Percentiles rank a stretch among this genome's conserved stretches.
Evolutionary conservation across 2,888 invertebrate species (phyloP).

Genomic region (Lucinisca nassula): DNA sequence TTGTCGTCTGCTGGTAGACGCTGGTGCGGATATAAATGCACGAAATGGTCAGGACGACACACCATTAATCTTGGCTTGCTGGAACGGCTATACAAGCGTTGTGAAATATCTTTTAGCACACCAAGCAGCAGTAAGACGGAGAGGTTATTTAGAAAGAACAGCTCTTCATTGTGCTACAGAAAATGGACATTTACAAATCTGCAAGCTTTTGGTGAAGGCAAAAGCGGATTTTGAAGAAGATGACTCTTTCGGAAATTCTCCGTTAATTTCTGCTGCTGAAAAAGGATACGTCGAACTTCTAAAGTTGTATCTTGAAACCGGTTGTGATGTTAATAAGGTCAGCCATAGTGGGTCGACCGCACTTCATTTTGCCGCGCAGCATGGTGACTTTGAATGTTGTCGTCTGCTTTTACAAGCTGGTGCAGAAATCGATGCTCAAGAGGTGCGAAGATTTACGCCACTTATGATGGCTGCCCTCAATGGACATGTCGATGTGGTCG

Average conservation of each 20-base stretch:
- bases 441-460: slow-evolving; percentile 85
- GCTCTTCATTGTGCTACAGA: slow-evolving; percentile 84
- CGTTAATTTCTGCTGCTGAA: slow-evolving; percentile 83
- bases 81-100: slow-evolving; percentile 80
- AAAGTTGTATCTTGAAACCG: slow-evolving; percentile 75
- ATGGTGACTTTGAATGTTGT: slow-evolving; percentile 81
- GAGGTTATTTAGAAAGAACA: slow-evolving; percentile 83
- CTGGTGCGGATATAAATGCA: slow-evolving; percentile 79
- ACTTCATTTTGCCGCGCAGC: slow-evolving; percentile 82
- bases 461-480: slow-evolving; percentile 86
- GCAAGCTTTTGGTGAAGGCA: slow-evolving; percentile 78
- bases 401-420: slow-evolving; percentile 79
- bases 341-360: slow-evolving; percentile 84
- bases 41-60: slow-evolving; percentile 82
- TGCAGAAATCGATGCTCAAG: slow-evolving; percentile 85
- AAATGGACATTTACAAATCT: slow-evolving; percentile 81
- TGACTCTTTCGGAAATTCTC: slow-evolving; percentile 83
- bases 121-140: slow-evolving; percentile 79
- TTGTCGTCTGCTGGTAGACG: slow-evolving; percentile 77
- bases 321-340: slow-evolving; percentile 82
- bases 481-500: slow-evolving; percentile 81
- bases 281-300: slow-evolving; percentile 83
- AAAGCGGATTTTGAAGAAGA: slow-evolving; percentile 83
- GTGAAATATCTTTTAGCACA: slow-evolving; percentile 80
- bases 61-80: slow-evolving; percentile 83